Conservation (phyloP, 2,888 invertebrate species). For the Teleogryllus oceanicus region DNA sequence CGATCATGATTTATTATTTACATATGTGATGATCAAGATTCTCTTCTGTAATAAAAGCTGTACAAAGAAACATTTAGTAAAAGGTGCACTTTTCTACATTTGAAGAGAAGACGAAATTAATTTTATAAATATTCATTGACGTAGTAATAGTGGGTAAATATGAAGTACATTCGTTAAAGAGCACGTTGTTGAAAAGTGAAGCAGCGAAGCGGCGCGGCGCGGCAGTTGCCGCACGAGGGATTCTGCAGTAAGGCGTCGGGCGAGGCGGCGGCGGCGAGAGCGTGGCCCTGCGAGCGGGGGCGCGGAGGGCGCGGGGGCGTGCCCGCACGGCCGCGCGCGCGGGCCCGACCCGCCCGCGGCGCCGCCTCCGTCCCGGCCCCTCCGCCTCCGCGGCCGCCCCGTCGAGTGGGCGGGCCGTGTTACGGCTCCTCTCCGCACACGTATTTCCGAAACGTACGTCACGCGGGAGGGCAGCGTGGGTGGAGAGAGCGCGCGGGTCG, state of each 20-base stretch:
- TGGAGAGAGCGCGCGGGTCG: background rate
- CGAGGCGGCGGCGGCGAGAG: background rate
- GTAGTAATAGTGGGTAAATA: no score
- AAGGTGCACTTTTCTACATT: no score
- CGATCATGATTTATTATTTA: no score
- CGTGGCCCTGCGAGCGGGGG: slow-evolving; percentile 37
- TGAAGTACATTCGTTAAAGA: no score
- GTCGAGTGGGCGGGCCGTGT: background rate
- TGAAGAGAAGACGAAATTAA: no score
- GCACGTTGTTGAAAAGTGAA: no score
- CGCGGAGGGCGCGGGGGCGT: slow-evolving; percentile 37
- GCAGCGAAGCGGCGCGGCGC: no score
- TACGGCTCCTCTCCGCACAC: background rate
- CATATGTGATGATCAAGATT: no score
- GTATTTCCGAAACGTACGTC: slow-evolving; percentile 2
- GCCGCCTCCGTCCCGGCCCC: background rate
- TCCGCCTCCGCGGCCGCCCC: background rate
- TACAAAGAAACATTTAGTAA: no score
- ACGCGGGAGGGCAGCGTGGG: background rate
- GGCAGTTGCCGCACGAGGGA: background rate
- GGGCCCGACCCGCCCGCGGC: background rate
- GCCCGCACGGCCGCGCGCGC: no score
- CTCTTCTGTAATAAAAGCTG: no score
- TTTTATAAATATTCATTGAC: no score
- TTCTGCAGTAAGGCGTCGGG: background rate